Evolutionary conservation across 2,888 invertebrate species (phyloP), one percentile per base, ranked within the genome.

Genomic region (Leptinotarsa juncta): DNA sequence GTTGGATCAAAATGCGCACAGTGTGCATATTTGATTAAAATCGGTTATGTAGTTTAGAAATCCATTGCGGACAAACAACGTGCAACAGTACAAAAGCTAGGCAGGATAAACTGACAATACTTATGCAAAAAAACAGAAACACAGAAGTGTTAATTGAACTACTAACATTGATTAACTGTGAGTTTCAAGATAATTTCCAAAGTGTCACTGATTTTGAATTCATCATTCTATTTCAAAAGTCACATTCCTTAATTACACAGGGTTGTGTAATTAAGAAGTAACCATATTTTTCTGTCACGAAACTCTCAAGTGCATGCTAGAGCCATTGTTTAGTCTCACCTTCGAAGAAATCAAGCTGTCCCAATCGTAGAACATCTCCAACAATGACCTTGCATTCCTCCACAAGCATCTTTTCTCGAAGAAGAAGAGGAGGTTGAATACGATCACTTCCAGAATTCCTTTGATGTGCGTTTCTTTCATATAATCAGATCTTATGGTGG

Each of bases 301-400:
- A 32, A 32, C 32, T 32, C 32, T 42, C 42, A 42, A 42, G 12
- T 42, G 48, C 55, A 71, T 42, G 42, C 10, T 42, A 42, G 42
- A 42, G 3, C 10, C 42, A 42, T 42, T 42, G 10, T 10, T 42
- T 10, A 50, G 42, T 75, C 74, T 77, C 65, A 82, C 83, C 80
- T 80, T 76, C 4, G 83, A 82, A 2, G 82, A 80, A 26, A 82
- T 78, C 23, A 83, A 67, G 65, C 78, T 82, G 32, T 82, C 81
- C 82, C 82, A 82, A 72, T 83, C 78, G 62, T 77, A 78, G 70
- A 83, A 79, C 53, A 72, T 74, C 16, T 78, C 71, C 16, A 83
- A 68, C 10, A 82, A 57, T 42, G 76, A 74, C n/a, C 72, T 78
- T 1, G 72, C 78, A 14, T 72, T 69, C 1, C 49, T 49, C 66